Percentiles rank a stretch among this genome's conserved stretches.
Conservation (phyloP, 92 coral and sea anemone species). For the Meandrina meandrites region DNA sequence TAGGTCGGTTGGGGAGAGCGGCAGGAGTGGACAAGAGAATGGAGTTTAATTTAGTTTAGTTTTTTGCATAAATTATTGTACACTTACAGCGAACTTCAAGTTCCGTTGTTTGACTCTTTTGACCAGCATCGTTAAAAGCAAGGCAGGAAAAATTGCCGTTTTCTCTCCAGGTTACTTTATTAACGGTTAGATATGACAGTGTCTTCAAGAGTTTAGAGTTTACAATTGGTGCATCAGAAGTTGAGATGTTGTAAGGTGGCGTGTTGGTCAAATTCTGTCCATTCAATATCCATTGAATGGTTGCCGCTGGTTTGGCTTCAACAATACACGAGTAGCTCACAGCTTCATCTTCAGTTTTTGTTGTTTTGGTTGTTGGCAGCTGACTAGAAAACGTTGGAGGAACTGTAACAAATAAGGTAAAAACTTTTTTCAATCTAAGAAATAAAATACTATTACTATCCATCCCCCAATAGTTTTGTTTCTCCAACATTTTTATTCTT, state of each 20-base stretch:
- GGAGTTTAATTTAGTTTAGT: too few species aligned
- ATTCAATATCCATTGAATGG: constrained; percentile 64
- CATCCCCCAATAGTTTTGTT: too few species aligned
- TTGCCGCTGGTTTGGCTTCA: constrained; percentile 74
- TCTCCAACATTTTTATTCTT: too few species aligned
- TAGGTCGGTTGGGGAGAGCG: too few species aligned
- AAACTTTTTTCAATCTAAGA: not conserved
- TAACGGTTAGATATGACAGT: constrained; percentile 23
- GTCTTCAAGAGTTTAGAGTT: constrained; percentile 18
- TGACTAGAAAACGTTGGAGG: constrained; percentile 25
- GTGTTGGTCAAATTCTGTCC: constrained; percentile 60
- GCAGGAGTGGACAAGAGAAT: too few species aligned
- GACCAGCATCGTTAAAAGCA: constrained; percentile 67
- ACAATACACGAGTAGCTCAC: constrained; percentile 68
- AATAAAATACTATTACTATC: too few species aligned
- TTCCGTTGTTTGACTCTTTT: constrained; percentile 25
- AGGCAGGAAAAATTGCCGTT: constrained; percentile 54
- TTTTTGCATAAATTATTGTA: too few species aligned
- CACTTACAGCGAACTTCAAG: constrained; percentile 69
- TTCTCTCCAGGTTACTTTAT: constrained; percentile 54
- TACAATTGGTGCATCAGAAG: not conserved
- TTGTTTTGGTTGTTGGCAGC: constrained; percentile 13
- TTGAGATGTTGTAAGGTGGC: constrained; percentile 43
- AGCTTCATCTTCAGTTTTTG: constrained; percentile 59
- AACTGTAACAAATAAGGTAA: constrained; percentile 19